Conservation (phyloP, 2,113 vertebrate genomes). For the Myotis lucifugus region DNA sequence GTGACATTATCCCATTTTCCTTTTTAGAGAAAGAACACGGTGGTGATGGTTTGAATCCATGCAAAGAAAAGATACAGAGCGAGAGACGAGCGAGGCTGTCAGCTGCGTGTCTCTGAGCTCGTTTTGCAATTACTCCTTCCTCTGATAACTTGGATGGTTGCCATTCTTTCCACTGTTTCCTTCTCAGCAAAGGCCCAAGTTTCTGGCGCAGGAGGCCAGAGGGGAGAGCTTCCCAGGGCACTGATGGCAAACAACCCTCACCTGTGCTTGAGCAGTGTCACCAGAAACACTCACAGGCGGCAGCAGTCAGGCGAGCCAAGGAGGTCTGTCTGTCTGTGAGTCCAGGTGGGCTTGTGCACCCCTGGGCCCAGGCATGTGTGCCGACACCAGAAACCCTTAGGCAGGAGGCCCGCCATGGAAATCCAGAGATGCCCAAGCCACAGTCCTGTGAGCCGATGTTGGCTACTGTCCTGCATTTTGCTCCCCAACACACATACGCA, state of each 20-base stretch:
- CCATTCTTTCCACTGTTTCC: neutral
- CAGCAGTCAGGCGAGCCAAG: neutral
- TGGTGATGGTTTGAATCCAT: neutral
- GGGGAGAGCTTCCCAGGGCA: neutral
- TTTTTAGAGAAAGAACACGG: slow-evolving; percentile 32
- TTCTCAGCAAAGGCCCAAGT: neutral
- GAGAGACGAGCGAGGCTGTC: neutral
- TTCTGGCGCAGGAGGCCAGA: neutral
- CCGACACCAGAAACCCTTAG: neutral
- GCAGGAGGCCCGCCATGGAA: neutral
- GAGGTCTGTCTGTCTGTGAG: neutral
- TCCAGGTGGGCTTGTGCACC: no score
- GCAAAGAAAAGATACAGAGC: slow-evolving; percentile 39
- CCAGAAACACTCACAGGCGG: neutral
- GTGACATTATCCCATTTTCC: neutral
- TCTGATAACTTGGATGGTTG: neutral
- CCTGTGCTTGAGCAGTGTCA: neutral
- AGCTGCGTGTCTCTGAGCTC: neutral
- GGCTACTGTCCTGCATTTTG: neutral
- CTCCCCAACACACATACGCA: neutral
- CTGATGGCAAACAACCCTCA: neutral
- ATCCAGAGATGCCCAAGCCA: neutral
- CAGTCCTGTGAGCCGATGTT: neutral
- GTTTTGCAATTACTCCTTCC: slow-evolving; percentile 28
- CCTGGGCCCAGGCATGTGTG: no score